Evolutionary conservation across 1,140 invertebrate genomes (phyloP), one percentile per base, ranked within the genome.

Genomic region (Chelonus insularis): DNA sequence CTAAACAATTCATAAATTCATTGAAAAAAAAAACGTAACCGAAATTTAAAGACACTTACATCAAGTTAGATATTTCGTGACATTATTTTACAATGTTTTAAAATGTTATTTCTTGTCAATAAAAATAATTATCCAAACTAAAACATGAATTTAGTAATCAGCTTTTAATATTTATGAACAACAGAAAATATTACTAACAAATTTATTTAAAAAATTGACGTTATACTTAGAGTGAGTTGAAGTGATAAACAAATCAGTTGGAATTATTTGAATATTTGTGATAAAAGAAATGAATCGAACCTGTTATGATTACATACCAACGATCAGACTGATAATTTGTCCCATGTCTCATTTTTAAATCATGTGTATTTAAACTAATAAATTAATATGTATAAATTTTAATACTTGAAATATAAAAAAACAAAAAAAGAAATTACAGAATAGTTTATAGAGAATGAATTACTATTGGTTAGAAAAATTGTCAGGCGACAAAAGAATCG

Each of bases 401-500:
- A 21, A 45, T 18, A 18, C 5, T 37, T 34, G 3, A 4, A 16
- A 57, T 23, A 25, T 5, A 7, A 2, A 14, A 45, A 7, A 14
- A 36, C 4, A 51, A 50, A 51, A 50, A 37, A 47, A 34, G 16
- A 32, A 21, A 37, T 12, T 7, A 34, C 3, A n/a, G 8, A 16
- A 36, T 20, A 39, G 12, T 21, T 39, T 34, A 6, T 37, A 34
- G 6, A 7, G 14, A 14, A 12, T 11, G 25, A n/a, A 12, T 29
- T 39, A 1, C 32, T 12, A 58, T 58, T 56, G 54, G 54, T 43
- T 21, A 45, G 23, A 14, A 25, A 8, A 16, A 56, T 29, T 14
- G 69, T 80, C 77, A 79, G 76, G 75, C 77, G 75, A 80, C 73
- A 62, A 56, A 56, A 54, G 47, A 16, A 25, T 54, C 21, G 47